Conservation (phyloP, 2,113 vertebrate genomes). For the Eudyptes chrysolophus region DNA sequence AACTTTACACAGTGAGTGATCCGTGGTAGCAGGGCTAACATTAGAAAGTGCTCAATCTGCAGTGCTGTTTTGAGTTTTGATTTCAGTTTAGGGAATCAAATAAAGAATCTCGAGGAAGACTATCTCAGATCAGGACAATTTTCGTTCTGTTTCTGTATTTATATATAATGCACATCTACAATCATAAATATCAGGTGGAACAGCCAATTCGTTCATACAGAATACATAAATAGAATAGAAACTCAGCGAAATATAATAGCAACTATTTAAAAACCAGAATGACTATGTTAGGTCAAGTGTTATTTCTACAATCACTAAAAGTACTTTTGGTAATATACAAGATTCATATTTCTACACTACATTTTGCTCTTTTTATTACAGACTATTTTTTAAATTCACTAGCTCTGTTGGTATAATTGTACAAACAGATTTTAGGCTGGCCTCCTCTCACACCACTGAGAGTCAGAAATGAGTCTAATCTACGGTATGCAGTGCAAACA, state of each 20-base stretch:
- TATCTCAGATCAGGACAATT: not conserved
- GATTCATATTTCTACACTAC: not conserved
- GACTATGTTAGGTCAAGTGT: not conserved
- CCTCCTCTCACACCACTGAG: not conserved
- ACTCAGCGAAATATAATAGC: not conserved
- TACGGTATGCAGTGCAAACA: not conserved
- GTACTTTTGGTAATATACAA: not conserved
- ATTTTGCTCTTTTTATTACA: not conserved
- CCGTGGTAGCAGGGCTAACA: not conserved
- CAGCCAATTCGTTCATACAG: not conserved
- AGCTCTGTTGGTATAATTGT: not conserved
- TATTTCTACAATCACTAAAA: not conserved
- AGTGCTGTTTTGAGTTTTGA: constrained; percentile 2
- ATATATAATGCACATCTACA: not conserved
- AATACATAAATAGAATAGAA: not conserved
- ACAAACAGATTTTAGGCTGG: not conserved
- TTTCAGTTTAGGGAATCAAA: constrained; percentile 26
- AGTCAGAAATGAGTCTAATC: not conserved
- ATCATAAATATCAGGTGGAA: constrained; percentile 23
- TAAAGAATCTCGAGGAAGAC: not conserved
- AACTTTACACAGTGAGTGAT: not conserved
- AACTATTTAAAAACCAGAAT: not conserved
- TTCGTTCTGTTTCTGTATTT: not conserved
- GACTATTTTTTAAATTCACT: not conserved
- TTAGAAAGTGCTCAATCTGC: not conserved